These are phyloP conservation scores for Eudyptes chrysolophus DNA, from an alignment of 2,113 vertebrate species.

Conservation along the genomic window DNA sequence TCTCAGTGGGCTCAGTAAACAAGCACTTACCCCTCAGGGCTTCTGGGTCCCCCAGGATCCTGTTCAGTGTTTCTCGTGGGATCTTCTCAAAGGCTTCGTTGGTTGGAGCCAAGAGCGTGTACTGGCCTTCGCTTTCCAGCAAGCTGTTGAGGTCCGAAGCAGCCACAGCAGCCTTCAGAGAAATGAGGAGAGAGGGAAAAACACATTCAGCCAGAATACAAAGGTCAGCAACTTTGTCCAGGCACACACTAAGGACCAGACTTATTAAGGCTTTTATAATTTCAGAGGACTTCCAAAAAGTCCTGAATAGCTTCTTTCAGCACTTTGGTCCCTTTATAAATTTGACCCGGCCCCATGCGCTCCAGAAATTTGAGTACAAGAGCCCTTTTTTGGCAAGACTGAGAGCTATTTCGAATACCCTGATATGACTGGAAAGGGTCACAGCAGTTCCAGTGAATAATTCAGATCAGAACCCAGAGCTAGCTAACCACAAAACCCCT, in stretches of 20 bases:
- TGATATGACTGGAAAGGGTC: slow-evolving; percentile 3
- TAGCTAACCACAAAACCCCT: not conserved
- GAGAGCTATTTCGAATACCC: not conserved
- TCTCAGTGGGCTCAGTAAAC: not conserved
- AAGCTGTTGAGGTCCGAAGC: slow-evolving; percentile 86
- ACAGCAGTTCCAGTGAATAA: not conserved
- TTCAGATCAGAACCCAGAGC: not conserved
- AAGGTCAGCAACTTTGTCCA: not conserved
- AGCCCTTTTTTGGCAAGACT: not conserved
- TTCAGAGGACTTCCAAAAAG: not conserved
- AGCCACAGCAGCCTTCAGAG: slow-evolving; percentile 85
- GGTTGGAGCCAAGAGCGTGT: slow-evolving; percentile 93
- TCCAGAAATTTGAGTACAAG: slow-evolving; percentile 32
- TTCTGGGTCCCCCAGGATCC: slow-evolving; percentile 93
- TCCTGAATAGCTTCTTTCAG: slow-evolving; percentile 49
- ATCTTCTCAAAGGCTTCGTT: slow-evolving; percentile 96
- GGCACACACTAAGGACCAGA: not conserved
- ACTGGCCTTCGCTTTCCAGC: slow-evolving; percentile 86
- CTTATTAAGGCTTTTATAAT: not conserved
- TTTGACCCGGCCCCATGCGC: not conserved
- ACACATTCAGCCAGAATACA: not conserved
- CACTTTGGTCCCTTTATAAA: not conserved
- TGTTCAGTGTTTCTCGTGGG: slow-evolving; percentile 85
- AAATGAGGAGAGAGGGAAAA: not conserved
- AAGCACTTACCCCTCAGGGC: slow-evolving; percentile 85